These are phyloP conservation scores for Anarhynchus alexandrinus DNA, from an alignment of 2,113 vertebrate species.

Conservation along the genomic window DNA sequence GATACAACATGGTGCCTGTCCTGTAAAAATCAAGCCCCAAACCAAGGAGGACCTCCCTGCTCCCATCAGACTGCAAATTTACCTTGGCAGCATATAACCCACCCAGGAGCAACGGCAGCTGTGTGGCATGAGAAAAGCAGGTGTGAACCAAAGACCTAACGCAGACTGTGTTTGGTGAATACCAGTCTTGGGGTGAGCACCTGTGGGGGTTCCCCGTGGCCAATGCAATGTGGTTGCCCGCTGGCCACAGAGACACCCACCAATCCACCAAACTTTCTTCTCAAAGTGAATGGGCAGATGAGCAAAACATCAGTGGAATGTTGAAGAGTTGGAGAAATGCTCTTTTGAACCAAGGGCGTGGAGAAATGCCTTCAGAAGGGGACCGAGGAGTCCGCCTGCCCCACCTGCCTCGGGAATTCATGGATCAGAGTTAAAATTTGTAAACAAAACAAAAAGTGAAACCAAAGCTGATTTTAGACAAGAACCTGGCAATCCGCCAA, in stretches of 20 bases:
- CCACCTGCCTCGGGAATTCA: background rate
- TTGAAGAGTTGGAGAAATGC: background rate
- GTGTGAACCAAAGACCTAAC: background rate
- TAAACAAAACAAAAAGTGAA: background rate
- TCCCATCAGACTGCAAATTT: background rate
- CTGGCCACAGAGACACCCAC: background rate
- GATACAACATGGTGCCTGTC: background rate
- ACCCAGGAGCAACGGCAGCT: background rate
- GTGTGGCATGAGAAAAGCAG: background rate
- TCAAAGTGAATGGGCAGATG: background rate
- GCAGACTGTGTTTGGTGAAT: background rate
- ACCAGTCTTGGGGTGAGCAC: background rate
- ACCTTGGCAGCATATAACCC: background rate
- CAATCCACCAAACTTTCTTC: background rate
- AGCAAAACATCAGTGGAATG: background rate
- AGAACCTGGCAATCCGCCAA: slow-evolving; percentile 23
- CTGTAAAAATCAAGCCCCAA: background rate
- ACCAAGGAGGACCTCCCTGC: background rate
- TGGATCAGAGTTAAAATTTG: background rate
- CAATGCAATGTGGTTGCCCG: rapidly evolving
- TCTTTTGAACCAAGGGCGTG: background rate
- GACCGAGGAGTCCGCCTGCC: background rate
- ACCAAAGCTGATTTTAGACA: background rate
- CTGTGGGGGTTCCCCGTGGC: background rate
- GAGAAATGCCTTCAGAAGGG: background rate